Conservation (phyloP, 2,113 vertebrate genomes). For the Smithornis capensis region DNA sequence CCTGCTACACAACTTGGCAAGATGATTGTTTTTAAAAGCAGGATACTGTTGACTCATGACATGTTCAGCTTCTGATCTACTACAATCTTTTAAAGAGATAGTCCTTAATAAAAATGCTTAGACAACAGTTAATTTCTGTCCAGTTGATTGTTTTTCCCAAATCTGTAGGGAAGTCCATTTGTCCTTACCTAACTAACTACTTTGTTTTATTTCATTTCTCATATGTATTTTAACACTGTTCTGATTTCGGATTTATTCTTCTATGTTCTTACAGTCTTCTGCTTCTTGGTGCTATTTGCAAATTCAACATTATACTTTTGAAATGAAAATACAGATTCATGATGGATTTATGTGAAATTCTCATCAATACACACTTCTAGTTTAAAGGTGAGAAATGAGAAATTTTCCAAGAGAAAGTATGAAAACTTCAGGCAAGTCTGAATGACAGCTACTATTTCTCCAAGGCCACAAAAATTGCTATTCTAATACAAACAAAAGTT, state of each 20-base stretch:
- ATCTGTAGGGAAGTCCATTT: neutral
- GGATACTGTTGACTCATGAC: neutral
- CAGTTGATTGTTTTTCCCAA: neutral
- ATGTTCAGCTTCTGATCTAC: neutral
- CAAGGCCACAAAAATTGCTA: neutral
- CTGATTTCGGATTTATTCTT: neutral
- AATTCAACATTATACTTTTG: neutral
- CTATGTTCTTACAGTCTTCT: neutral
- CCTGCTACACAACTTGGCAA: neutral
- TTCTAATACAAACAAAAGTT: neutral
- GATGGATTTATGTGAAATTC: neutral
- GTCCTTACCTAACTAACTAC: neutral
- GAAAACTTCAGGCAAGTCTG: neutral
- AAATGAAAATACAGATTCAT: neutral
- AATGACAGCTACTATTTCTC: neutral
- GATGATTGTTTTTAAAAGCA: neutral
- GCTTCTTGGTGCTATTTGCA: neutral
- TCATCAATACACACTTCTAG: neutral
- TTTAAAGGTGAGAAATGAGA: neutral
- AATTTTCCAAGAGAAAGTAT: neutral
- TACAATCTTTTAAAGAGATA: neutral
- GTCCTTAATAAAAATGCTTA: neutral
- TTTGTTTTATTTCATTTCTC: neutral
- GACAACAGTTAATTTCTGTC: neutral
- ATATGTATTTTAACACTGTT: neutral